These are phyloP conservation scores for Rhinopomastus cyanomelas DNA, from an alignment of 2,113 vertebrate genomes.

Conservation along the genomic window DNA sequence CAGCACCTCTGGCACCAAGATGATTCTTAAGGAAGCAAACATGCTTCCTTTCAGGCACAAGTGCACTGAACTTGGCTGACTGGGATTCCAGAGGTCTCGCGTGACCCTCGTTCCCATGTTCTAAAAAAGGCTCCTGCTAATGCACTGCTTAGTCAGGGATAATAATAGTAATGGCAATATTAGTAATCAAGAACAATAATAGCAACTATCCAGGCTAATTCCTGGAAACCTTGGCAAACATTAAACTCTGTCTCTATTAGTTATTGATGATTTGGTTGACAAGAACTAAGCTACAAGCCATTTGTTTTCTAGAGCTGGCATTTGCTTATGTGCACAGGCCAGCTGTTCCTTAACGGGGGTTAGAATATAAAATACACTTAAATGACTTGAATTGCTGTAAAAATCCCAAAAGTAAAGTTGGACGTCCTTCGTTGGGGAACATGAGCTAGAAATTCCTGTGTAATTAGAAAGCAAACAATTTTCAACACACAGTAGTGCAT, in stretches of 20 bases:
- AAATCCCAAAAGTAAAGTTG: background rate
- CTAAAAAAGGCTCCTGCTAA: background rate
- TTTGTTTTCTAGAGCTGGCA: constrained; percentile 12
- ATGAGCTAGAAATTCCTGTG: background rate
- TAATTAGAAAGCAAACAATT: constrained; percentile 26
- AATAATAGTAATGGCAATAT: background rate
- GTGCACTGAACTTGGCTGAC: background rate
- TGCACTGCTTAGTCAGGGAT: background rate
- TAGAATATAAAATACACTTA: background rate
- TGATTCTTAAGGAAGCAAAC: background rate
- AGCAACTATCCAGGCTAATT: background rate
- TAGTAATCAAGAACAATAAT: background rate
- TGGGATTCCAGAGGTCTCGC: background rate
- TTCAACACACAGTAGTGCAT: background rate
- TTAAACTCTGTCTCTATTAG: background rate
- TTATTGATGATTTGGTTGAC: background rate
- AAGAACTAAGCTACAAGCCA: background rate
- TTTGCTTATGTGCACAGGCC: constrained; percentile 13
- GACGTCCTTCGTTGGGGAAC: background rate
- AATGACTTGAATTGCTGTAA: background rate
- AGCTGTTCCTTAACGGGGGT: constrained; percentile 24
- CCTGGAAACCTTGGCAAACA: background rate
- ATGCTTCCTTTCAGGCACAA: background rate
- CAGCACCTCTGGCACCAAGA: background rate
- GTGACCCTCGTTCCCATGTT: background rate